Base-by-base conservation (phyloP, 2,888 invertebrate genomes). In the Calameuta pallipes region DNA sequence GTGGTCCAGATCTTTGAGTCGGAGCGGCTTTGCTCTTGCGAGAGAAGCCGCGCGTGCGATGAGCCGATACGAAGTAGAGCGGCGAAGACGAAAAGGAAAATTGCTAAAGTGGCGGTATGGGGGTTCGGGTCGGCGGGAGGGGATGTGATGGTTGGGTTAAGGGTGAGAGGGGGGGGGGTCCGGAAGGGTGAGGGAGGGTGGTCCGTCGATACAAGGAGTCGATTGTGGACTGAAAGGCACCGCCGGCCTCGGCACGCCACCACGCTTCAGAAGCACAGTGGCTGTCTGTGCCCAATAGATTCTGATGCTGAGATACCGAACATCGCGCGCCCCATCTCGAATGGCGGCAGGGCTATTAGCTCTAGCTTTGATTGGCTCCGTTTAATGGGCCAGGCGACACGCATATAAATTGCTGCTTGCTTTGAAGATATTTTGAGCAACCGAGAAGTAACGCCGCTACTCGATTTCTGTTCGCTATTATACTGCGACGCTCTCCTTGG, bases 181-280 rank as follows among this genome's bases (percentile, higher is more conserved):
- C 76, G 77, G 82, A 3, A 33, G 33, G 33, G 33, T 4, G 80
- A 76, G 80, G 80, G 80, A 77, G 80, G 79, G 84, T 82, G 82
- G 82, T 85, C 84, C 86, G 89, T 90, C 91, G 90, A 91, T 91
- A 91, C 91, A 91, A 91, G 90, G 91, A 87, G 88, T 86, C 89
- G 90, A 90, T 90, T 91, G 90, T 91, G 83, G 86, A 83, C 80
- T 84, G 89, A 90, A 90, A 87, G 85, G 86, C 84, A 83, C 86
- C 88, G 87, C 84, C 85, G 78, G 80, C 79, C 76, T 77, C 80
- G 78, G 56, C 79, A 78, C 81, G 82, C 83, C 82, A 82, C 83
- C 81, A 76, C 76, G 76, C 78, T 75, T 74, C 79, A 75, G 78
- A 83, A 82, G 84, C 82, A 90, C 90, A 89, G 90, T 89, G 88